Conservation (phyloP, 2,888 invertebrate species). For the Harpagoxenus sublaevis region DNA sequence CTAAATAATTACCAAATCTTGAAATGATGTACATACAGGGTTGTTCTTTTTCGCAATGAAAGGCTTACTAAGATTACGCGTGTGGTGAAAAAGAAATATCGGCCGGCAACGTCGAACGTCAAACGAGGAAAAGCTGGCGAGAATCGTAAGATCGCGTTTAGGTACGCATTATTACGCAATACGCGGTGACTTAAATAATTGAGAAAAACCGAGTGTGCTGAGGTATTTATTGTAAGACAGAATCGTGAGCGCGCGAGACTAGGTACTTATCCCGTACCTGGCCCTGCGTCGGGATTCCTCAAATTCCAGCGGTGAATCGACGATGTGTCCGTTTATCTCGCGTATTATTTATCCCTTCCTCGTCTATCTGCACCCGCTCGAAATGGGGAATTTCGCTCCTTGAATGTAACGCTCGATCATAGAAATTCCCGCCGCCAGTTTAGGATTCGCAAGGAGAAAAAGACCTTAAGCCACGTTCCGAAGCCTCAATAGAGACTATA, state of each 20-base stretch:
- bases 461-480: not conserved
- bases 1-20: too few relatives aligned
- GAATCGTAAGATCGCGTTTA: slow-evolving; percentile 31
- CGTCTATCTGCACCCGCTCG: not conserved
- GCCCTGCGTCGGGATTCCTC: slow-evolving; percentile 39
- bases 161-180: not conserved
- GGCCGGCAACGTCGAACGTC: not conserved
- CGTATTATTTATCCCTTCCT: slow-evolving; percentile 49
- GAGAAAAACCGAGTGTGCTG: slow-evolving; percentile 42
- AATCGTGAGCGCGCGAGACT: slow-evolving; percentile 33
- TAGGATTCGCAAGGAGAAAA: slow-evolving; percentile 1
- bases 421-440: slow-evolving; percentile 25
- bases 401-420: slow-evolving; percentile 5
- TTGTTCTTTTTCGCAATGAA: not conserved
- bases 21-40: not conserved
- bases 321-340: slow-evolving; percentile 33
- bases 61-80: not conserved
- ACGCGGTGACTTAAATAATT: slow-evolving; percentile 44
- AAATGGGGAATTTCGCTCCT: not conserved
- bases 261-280: not conserved
- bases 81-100: not conserved
- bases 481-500: not conserved
- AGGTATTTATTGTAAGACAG: slow-evolving; percentile 46
- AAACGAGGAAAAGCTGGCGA: not conserved
- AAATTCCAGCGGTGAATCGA: slow-evolving; percentile 41